Conservation (phyloP, 2,888 invertebrate genomes). For the Cerastoderma edule region DNA sequence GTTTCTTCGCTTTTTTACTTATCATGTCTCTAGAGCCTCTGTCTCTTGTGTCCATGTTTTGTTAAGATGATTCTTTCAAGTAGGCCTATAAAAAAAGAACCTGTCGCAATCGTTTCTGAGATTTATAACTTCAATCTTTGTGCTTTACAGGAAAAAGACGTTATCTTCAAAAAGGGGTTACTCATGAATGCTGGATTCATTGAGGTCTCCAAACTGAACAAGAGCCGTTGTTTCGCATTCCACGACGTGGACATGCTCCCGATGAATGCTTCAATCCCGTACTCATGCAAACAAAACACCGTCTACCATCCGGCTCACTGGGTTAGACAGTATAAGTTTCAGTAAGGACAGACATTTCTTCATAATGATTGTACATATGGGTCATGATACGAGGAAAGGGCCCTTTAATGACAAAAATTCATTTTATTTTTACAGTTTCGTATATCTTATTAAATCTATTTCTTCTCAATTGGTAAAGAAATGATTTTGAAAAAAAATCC, state of each 20-base stretch:
- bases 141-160: background rate
- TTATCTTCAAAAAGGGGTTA: slow-evolving; percentile 11
- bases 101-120: no score
- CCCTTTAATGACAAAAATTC: background rate
- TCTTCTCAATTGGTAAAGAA: background rate
- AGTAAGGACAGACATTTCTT: background rate
- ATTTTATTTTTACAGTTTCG: background rate
- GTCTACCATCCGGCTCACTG: background rate
- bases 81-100: no score
- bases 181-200: slow-evolving; percentile 13
- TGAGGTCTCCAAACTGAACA: background rate
- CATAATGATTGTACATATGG: background rate
- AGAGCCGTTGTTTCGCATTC: background rate
- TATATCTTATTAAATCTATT: background rate
- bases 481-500: background rate
- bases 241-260: slow-evolving; percentile 15
- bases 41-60: no score
- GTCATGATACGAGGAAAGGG: no score
- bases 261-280: background rate
- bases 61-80: no score
- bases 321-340: slow-evolving; percentile 6
- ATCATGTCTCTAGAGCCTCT: no score
- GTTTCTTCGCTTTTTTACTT: no score
- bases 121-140: no score
- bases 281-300: background rate